Evolutionary conservation across 1,140 invertebrate genomes (phyloP), one percentile per base, ranked within the genome.

Genomic region (Drosophila murphyi): DNA sequence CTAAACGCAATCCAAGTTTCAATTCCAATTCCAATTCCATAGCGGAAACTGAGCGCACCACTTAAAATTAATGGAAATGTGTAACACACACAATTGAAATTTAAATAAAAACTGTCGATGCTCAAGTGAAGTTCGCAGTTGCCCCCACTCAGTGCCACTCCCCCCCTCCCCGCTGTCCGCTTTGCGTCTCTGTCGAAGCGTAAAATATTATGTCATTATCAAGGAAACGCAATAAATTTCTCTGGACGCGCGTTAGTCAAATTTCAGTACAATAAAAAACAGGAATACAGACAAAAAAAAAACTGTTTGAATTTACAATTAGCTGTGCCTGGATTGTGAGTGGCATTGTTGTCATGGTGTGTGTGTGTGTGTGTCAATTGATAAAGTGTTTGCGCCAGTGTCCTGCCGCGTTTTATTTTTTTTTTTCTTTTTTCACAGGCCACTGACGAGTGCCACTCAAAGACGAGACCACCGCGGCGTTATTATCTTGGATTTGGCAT

Each of bases 181-280:
- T 5, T 35, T 31, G 20, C 39, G 55, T 20, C 67, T 79, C 68
- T 77, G 78, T 80, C 88, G 88, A 91, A 91, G 88, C 88, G 89
- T 91, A 85, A 91, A 91, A 91, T 89, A 91, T 91, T 91, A 87
- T 91, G 78, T 85, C 88, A 89, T 91, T 91, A 91, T 89, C 81
- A 91, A 86, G 62, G 83, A 70, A 89, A 89, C 77, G 85, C 85
- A 89, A 89, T 89, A 89, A 85, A 89, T 88, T 80, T 63, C 64
- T 20, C 61, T 85, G 78, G 81, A 64, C 82, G 71, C 80, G 72
- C 68, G 41, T 63, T 76, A 90, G 77, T 81, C 87, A 76, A 80
- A 78, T 87, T 90, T 90, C 87, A 83, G 74, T 74, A 69, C 78
- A 82, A 62, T 60, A 76, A 48, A 51, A 69, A 34, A 20, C 20